Base-by-base conservation (phyloP, 2,888 invertebrate species). In the Coenonympha arcania region DNA sequence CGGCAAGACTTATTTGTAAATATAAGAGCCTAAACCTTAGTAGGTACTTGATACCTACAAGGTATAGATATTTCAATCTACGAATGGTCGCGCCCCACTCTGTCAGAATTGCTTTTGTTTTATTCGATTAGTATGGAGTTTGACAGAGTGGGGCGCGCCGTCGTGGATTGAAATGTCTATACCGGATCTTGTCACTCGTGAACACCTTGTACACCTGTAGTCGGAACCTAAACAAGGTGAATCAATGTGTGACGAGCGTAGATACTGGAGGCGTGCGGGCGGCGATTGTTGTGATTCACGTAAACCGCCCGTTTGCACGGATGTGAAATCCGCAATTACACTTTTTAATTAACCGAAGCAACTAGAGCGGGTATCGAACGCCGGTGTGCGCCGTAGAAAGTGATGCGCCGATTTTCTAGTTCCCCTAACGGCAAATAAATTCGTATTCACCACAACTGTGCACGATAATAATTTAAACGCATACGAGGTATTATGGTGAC, bases 281-380 rank as follows among this genome's bases (percentile, higher is more conserved):
- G 52, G 61, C 59, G 48, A 74, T 78, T 76, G 76, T 77, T 76
- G 68, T 78, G 80, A 80, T 79, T 79, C 79, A 80, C 77, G 78
- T 79, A 78, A 81, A 76, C 73, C 73, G 74, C 74, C 73, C 74
- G 79, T 82, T 76, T 73, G 81, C 72, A 69, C 82, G 82, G 80
- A 79, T 83, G 84, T 83, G 83, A 83, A 84, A 84, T 83, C 83
- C 78, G 76, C 81, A 80, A 83, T 85, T 84, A 83, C 77, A 79
- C 75, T 76, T 84, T 83, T 82, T 85, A 84, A 85, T 84, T 84
- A 83, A 76, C 70, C 74, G 76, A 68, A 65, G 77, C 71, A 85
- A 84, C 77, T 85, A 68, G 84, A 85, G 84, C 85, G 85, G 75
- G 73, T 73, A 73, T 71, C 67, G 68, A 68, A 61, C 68, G 76